phyloP scores from a whole-genome alignment of 2,113 vertebrate genomes.

The Holacanthus passer region DNA sequence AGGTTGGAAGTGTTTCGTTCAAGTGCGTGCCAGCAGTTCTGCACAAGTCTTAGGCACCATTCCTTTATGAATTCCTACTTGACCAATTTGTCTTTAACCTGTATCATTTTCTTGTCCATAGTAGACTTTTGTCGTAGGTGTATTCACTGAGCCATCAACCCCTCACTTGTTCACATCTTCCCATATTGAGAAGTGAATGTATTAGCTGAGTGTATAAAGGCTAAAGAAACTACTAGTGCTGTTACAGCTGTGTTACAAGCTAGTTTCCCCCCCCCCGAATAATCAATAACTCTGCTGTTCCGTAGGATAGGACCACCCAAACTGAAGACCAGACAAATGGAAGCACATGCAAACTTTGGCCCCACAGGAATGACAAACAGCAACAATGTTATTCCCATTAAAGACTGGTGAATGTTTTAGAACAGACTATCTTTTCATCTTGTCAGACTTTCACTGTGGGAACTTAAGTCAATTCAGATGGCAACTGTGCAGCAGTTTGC shows the following conservation, averaged over 20 bases:
- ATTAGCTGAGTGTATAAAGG: slow-evolving; percentile 27
- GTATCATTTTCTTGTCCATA: slow-evolving; percentile 21
- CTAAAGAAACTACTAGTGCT: slow-evolving; percentile 13
- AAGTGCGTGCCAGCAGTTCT: slow-evolving; percentile 32
- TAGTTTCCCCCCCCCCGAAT: slow-evolving; percentile 8
- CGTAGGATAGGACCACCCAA: slow-evolving; percentile 17
- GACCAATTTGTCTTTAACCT: slow-evolving; percentile 46
- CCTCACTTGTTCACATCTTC: slow-evolving; percentile 4
- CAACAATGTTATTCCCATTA: not conserved
- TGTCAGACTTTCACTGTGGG: not conserved
- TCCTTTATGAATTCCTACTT: slow-evolving; percentile 36
- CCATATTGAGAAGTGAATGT: slow-evolving; percentile 30
- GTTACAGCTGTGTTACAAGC: slow-evolving; percentile 3
- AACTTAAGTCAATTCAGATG: not conserved
- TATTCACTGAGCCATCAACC: slow-evolving; percentile 20
- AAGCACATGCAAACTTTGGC: not conserved
- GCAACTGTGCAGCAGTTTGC: slow-evolving; percentile 9
- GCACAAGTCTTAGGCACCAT: slow-evolving; percentile 34
- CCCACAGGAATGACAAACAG: not conserved
- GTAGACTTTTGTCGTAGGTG: slow-evolving; percentile 12
- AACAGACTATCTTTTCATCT: not conserved
- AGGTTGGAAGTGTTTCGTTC: slow-evolving; percentile 19
- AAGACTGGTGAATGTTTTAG: not conserved
- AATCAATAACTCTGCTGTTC: slow-evolving; percentile 26
- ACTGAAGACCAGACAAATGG: slow-evolving; percentile 21